phyloP scores from a whole-genome alignment of 2,113 vertebrate genomes.

The Zapornia atra region DNA sequence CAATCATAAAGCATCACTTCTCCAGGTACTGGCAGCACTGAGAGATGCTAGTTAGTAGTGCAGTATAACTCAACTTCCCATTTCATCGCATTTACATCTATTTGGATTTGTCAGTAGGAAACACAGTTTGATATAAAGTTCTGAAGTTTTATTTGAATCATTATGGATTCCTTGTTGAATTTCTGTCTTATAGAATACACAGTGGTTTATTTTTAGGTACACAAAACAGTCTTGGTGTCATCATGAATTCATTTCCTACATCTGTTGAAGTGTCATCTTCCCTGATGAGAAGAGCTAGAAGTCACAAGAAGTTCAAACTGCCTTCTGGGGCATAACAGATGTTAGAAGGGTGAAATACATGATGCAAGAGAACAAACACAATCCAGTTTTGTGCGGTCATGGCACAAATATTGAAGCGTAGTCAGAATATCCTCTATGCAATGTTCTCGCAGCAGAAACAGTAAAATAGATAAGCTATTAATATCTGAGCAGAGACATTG shows the following conservation, averaged over 20 bases:
- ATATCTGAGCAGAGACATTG: neutral
- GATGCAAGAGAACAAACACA: neutral
- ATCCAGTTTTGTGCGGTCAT: neutral
- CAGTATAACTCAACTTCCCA: neutral
- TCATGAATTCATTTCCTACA: neutral
- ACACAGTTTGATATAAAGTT: neutral
- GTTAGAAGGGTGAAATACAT: neutral
- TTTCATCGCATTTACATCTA: neutral
- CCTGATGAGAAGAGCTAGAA: conserved; percentile 20
- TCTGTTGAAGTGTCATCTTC: conserved; percentile 15
- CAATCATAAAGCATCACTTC: neutral
- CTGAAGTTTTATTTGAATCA: neutral
- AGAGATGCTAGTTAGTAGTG: neutral
- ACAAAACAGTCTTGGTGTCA: conserved; percentile 8
- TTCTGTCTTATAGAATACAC: neutral
- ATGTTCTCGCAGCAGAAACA: neutral
- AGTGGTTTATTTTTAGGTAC: conserved; percentile 13
- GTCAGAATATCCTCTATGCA: neutral
- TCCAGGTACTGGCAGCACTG: neutral
- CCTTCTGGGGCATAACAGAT: conserved; percentile 8
- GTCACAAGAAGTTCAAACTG: conserved; percentile 38
- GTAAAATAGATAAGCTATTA: neutral
- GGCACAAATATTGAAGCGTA: neutral
- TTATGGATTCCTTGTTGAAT: neutral
- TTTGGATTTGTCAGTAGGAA: neutral